Conservation (phyloP, 2,797 vertebrate genomes). For the Enteromius afrohamiltoni region DNA sequence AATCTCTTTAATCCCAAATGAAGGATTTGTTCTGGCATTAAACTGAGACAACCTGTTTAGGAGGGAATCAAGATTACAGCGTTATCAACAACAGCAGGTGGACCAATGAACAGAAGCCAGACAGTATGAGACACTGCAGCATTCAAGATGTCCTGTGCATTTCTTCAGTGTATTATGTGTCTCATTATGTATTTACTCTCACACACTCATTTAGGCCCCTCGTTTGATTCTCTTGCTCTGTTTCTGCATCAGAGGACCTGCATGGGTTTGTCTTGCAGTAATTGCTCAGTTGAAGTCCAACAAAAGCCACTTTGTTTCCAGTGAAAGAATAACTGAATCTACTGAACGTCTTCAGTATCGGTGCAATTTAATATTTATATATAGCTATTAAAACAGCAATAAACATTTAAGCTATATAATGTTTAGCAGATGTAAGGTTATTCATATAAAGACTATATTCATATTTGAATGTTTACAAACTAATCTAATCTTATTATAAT, state of each 20-base stretch:
- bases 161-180: not conserved
- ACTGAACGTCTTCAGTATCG: not conserved
- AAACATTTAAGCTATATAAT: not conserved
- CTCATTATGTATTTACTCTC: not conserved
- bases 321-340: not conserved
- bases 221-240: not conserved
- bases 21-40: constrained; percentile 19
- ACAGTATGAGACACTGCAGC: not conserved
- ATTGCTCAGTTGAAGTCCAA: not conserved
- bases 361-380: not conserved
- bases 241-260: not conserved
- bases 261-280: not conserved
- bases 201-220: not conserved
- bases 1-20: constrained; percentile 28
- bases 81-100: constrained; percentile 7
- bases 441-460: not conserved
- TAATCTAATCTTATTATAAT: no score
- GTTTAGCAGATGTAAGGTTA: not conserved
- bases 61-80: constrained; percentile 9
- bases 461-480: not conserved
- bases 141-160: not conserved
- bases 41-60: constrained; percentile 13
- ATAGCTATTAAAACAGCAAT: not conserved
- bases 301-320: constrained; percentile 11
- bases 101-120: not conserved